Percentiles rank a stretch among this genome's conserved stretches.
Conservation (phyloP, 1,140 invertebrate species). For the Trigoniulus corallinus region DNA sequence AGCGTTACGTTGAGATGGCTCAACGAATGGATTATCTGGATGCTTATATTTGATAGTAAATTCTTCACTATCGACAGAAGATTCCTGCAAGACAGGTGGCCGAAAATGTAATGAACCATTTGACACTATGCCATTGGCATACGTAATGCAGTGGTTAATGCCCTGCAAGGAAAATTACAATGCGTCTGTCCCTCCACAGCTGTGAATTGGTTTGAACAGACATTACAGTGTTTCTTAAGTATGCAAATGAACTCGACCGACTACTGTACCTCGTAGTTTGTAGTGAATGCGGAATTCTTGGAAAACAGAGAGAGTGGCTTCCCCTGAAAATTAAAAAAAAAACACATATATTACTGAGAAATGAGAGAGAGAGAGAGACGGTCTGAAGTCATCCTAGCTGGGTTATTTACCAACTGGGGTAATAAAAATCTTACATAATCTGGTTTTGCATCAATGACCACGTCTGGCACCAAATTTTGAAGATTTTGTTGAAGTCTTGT, state of each 20-base stretch:
- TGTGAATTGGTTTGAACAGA: too few species aligned
- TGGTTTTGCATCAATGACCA: constrained; percentile 11
- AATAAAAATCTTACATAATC: constrained; percentile 8
- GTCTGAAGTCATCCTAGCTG: too few species aligned
- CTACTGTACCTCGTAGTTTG: too few species aligned
- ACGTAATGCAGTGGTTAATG: too few species aligned
- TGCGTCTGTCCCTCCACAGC: too few species aligned
- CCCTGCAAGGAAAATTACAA: too few species aligned
- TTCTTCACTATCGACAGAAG: constrained; percentile 52
- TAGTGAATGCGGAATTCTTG: constrained; percentile 1
- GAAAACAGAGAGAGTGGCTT: constrained; percentile 6
- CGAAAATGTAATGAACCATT: too few species aligned
- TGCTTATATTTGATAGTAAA: constrained; percentile 67
- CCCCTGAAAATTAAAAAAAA: constrained; percentile 2
- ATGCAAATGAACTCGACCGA: too few species aligned
- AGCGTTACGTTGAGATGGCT: constrained; percentile 65
- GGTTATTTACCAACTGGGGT: too few species aligned
- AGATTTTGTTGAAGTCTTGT: constrained; percentile 36
- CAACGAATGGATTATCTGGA: constrained; percentile 78
- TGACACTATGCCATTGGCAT: too few species aligned
- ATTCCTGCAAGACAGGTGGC: constrained; percentile 41
- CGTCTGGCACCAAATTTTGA: constrained; percentile 14
- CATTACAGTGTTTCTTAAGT: too few species aligned
- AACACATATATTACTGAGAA: background rate
- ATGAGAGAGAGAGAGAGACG: too few species aligned